A percentile compares a stretch with the other conserved stretches of the same genome.
Evolutionary conservation across 2,888 invertebrate species (phyloP).

Genomic region (Hyles lineata): DNA sequence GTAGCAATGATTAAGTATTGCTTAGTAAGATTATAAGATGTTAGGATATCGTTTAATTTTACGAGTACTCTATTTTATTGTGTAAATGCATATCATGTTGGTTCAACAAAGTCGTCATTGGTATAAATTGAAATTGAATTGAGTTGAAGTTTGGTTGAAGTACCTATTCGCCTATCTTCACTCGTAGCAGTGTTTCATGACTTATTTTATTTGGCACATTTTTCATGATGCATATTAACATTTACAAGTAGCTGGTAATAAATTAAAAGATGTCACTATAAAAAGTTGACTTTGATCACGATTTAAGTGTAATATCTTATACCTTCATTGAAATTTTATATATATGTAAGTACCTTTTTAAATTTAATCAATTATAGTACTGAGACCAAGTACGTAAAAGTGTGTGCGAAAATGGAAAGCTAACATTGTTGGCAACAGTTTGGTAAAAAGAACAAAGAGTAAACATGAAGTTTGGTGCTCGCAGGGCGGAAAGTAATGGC

Average conservation of each 20-base stretch:
- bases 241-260: not conserved
- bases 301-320: not conserved
- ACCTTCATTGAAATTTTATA: not conserved
- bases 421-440: not conserved
- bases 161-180: too few species aligned
- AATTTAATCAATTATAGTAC: not conserved
- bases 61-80: too few species aligned
- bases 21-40: too few species aligned
- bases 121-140: too few species aligned
- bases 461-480: constrained; percentile 35
- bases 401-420: constrained; percentile 1
- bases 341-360: not conserved
- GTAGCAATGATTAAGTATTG: too few species aligned
- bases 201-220: too few species aligned
- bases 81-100: too few species aligned
- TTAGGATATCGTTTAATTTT: too few species aligned
- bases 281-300: not conserved
- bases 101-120: too few species aligned
- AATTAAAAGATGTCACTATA: not conserved
- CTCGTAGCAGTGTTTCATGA: too few species aligned
- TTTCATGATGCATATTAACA: too few species aligned
- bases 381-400: not conserved
- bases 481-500: constrained; percentile 43
- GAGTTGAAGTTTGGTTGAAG: too few species aligned
- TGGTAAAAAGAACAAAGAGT: constrained; percentile 27